Base-by-base conservation (phyloP, 64 coral and sea anemone genomes). In the Porites australiensis region DNA sequence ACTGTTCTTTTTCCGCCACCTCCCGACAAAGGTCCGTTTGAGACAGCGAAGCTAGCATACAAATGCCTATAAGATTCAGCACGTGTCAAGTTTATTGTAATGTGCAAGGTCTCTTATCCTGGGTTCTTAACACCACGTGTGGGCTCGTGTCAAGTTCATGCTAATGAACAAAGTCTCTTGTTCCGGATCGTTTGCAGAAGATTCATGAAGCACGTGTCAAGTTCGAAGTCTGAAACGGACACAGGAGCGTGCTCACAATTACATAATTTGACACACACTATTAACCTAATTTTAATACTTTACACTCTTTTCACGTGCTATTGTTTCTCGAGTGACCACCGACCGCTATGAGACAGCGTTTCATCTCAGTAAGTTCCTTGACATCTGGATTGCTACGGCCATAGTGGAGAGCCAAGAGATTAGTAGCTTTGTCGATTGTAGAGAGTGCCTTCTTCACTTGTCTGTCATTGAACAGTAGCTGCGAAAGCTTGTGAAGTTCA, bases 401-500 rank as follows among this genome's bases (percentile, higher is more conserved):
- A 72, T 98, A 98, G 46, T 98, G 92, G 55, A 70, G 87, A 2
- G 87, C 50, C 14, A 98, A 68, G 16, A 98, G 89, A 91, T 18
- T 91, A 1, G 66, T 88, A 12, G 92, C 88, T 55, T 91, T 90
- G 77, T 98, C 95, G 23, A 98, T 94, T 14, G 90, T 93, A 67
- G 88, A 59, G 5, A 98, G 88, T 0, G 95, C 95, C 58, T 98
- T 98, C 61, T 98, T 98, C 61, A 91, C 88, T 66, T 98, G 95
- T 9, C 70, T 82, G 77, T 94, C 95, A 71, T 98, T 98, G 66
- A 98, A 98, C 9, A 98, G 58, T 37, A 98, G 59, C 37, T 94
- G 92, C 10, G 92, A 98, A 14, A 98, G 88, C 50, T 98, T 98
- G 91, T 98, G 92, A 43, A 98, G 92, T 83, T 98, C 95, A 69